Conservation (phyloP, 2,113 vertebrate species). For the Phrynocephalus versicolor region DNA sequence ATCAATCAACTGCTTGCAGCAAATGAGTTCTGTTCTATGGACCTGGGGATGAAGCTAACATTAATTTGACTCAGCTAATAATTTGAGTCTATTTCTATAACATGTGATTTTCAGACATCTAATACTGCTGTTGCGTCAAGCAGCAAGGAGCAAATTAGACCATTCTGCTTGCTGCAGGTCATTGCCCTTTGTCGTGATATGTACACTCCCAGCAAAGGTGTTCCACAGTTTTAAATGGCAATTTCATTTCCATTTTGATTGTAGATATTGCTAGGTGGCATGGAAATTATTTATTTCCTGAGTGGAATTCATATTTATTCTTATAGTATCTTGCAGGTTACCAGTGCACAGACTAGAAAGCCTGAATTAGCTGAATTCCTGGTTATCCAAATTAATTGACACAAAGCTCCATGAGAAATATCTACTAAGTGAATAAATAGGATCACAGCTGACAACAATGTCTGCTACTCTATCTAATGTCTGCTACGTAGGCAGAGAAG, state of each 20-base stretch:
- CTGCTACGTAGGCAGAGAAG: background rate
- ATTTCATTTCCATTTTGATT: constrained; percentile 3
- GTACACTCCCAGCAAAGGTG: background rate
- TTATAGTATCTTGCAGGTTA: background rate
- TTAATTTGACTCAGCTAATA: background rate
- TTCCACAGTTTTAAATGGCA: background rate
- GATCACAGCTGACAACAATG: too few species aligned
- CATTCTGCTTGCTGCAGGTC: background rate
- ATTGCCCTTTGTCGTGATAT: background rate
- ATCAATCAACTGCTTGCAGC: background rate
- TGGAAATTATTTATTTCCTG: background rate
- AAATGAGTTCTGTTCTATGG: background rate
- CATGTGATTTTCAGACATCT: background rate
- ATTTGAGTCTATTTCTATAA: background rate
- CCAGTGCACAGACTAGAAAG: background rate
- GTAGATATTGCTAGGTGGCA: background rate
- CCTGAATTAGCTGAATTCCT: background rate
- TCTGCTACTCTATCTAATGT: too few species aligned
- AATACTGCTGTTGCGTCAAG: background rate
- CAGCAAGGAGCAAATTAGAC: background rate
- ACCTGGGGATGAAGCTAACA: background rate
- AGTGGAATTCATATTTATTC: background rate
- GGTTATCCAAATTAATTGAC: background rate
- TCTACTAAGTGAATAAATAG: too few species aligned
- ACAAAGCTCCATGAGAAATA: background rate